phyloP scores from a whole-genome alignment of 2,113 vertebrate genomes.

The Macrotus californicus region DNA sequence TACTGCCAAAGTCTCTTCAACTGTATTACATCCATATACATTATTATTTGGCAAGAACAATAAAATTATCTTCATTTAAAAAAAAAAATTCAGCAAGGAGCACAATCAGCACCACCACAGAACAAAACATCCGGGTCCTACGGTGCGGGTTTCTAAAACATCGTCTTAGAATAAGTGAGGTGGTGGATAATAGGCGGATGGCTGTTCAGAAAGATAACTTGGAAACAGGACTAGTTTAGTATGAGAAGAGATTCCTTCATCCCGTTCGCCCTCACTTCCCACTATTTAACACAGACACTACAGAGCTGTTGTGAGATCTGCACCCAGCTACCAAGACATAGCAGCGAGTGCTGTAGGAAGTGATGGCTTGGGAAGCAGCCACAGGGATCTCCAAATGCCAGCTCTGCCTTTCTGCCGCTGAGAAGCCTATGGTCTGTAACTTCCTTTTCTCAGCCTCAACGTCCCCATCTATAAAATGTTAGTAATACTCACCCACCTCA shows the following conservation, averaged over 20 bases:
- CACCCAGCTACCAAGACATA: background rate
- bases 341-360: accelerated
- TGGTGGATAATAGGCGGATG: accelerated
- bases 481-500: background rate
- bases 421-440: background rate
- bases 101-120: background rate
- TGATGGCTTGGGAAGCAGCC: background rate
- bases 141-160: background rate
- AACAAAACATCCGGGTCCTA: background rate
- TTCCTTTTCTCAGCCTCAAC: background rate
- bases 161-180: background rate
- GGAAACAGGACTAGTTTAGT: background rate
- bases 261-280: background rate
- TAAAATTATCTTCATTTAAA: background rate
- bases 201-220: background rate
- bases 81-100: background rate
- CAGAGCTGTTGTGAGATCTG: background rate
- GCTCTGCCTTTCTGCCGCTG: background rate
- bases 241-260: background rate
- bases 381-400: accelerated
- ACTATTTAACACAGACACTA: background rate
- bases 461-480: background rate
- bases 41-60: background rate
- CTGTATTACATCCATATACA: too few relatives aligned
- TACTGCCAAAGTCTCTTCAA: background rate